Conservation (phyloP, 2,113 vertebrate species). For the pig (Sus scrofa) region DNA sequence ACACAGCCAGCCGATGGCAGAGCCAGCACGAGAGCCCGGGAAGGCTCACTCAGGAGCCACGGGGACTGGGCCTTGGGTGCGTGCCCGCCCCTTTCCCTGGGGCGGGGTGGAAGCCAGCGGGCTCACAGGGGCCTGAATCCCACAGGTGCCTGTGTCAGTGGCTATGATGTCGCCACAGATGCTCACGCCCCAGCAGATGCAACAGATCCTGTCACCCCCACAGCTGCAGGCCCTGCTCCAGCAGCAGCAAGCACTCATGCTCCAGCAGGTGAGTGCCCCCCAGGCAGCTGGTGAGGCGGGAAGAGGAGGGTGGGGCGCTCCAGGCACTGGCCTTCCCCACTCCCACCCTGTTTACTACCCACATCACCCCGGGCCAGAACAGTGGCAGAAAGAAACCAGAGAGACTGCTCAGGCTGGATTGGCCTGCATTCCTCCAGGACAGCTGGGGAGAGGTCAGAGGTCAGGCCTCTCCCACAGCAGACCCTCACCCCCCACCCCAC, state of each 20-base stretch:
- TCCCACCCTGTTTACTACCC: slow-evolving; percentile 85
- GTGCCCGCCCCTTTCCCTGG: accelerated
- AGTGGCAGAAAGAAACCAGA: slow-evolving; percentile 86
- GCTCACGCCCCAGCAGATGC: slow-evolving; percentile 99
- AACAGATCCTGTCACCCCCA: slow-evolving; percentile 98
- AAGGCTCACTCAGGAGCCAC: accelerated
- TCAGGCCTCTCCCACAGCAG: background rate
- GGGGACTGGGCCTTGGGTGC: background rate
- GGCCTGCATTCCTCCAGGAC: slow-evolving; percentile 84
- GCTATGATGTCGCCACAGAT: slow-evolving; percentile 99
- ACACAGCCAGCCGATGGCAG: background rate
- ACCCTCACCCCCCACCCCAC: no score
- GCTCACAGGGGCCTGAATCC: background rate
- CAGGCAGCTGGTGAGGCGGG: background rate
- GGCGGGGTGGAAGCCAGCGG: background rate
- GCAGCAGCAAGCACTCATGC: slow-evolving; percentile 98
- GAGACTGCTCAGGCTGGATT: slow-evolving; percentile 84
- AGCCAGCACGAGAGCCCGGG: background rate
- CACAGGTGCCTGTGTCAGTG: slow-evolving; percentile 97
- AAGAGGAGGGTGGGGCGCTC: background rate
- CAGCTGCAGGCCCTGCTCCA: slow-evolving; percentile 98
- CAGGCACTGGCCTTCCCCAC: slow-evolving; percentile 67
- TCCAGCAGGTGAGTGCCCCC: slow-evolving; percentile 94
- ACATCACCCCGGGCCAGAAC: slow-evolving; percentile 53
- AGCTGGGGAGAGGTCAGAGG: background rate